Base-by-base conservation (phyloP, 2,888 invertebrate species). In the Gasteruption jaculator region DNA sequence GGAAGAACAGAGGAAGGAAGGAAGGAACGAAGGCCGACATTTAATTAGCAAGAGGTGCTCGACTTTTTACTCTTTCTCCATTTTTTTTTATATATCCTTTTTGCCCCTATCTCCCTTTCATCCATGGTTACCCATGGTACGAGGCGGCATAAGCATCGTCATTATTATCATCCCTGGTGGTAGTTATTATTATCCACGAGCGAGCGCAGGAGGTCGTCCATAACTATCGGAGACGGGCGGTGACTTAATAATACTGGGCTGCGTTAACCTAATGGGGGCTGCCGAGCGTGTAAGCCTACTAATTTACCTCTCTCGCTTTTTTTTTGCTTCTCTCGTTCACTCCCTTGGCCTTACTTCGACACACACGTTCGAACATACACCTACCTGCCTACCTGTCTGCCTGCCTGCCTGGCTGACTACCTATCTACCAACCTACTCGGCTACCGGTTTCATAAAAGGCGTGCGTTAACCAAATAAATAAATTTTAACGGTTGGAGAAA, bases 211-310 rank as follows among this genome's bases (percentile, higher is more conserved):
- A 57, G 57, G 55, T 58, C 60, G 58, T 54, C 52, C 54, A 52
- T 58, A 58, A 57, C 52, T 55, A 56, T 55, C 53, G 55, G 38
- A 50, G 55, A 57, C 56, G 56, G 51, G 52, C 60, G 54, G 56
- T 56, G 58, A 61, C 61, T 63, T 63, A 63, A 65, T 64, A 63
- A 65, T 58, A 62, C 58, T 58, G 54, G 47, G 54, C 59, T 57
- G 56, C 61, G 58, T 60, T 60, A 57, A 57, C 52, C 63, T 66
- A 63, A 63, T 65, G 57, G 57, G 54, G 53, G 57, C 57, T 53
- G 56, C 60, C 52, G 52, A 59, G 57, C 61, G 56, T 62, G 58
- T 60, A 60, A 65, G 62, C 59, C 60, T 57, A 58, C 61, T 58
- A 63, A 65, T 65, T 62, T 61, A 54, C 53, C 52, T 49, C 32